Evolutionary conservation across 2,888 invertebrate genomes (phyloP), one percentile per base, ranked within the genome.

Genomic region (Andrena camellia): DNA sequence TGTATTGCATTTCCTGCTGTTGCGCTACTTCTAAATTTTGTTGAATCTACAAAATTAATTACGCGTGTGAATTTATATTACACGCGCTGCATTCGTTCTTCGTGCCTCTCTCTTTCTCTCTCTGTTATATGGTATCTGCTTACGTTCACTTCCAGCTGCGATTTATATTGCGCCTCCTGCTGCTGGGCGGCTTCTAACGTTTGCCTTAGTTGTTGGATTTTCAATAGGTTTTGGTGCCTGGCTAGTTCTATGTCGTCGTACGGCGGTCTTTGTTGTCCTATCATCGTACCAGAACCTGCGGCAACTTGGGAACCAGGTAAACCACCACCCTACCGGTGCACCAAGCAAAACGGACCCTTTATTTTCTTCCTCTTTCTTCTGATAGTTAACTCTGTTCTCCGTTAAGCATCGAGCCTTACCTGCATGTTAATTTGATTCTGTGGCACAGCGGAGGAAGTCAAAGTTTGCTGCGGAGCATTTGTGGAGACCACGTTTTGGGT

Each of bases 171-270:
- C 54, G 97, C 96, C 91, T 96, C 96, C 91, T 96, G 96, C 90
- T 97, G 97, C 86, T 97, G 97, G 0, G 97, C 97, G 0, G 97
- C 97, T 92, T 97, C 97, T 79, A 97, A 93, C 0, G 97, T 97
- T 93, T 97, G 97, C 88, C 97, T 96, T 78, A 97, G 93, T 86
- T 97, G 96, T 89, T 96, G 96, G 68, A 97, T 97, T 94, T 97
- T 97, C 91, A 97, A 95, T 77, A 97, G 93, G 94, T 97, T 97
- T 92, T 97, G 97, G 89, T 97, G 97, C 0, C 97, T 94, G 20
- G 97, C 97, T 3, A 96, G 96, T 91, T 97, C 97, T 2, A 97
- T 93, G 17, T 96, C 96, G 90, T 96, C 95, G 63, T 92, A 92
- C 92, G 85, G 95, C 88, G 92, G 95, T 93, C 89, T 93, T 93